These are phyloP conservation scores for Mactra quadrangularis DNA, from an alignment of 1,140 invertebrate genomes.

Conservation along the genomic window DNA sequence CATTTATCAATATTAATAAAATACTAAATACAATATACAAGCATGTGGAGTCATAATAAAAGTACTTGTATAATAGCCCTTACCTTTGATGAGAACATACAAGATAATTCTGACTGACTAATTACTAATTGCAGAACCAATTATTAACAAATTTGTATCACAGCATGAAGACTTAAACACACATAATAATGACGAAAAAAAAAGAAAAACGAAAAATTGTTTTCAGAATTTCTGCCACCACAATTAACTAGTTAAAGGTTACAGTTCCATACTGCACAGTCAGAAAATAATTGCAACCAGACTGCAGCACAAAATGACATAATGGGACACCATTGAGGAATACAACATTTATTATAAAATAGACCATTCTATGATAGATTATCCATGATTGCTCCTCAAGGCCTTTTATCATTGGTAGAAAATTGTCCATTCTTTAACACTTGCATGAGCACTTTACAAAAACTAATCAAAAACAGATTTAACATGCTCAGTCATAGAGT, in stretches of 20 bases:
- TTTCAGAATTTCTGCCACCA: not conserved
- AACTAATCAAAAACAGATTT: conserved; percentile 20
- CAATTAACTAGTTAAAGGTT: conserved; percentile 7
- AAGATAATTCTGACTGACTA: too few relatives aligned
- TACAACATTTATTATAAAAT: too few relatives aligned
- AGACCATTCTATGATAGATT: too few relatives aligned
- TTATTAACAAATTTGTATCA: not conserved
- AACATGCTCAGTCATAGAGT: conserved; percentile 14
- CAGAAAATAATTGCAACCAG: conserved; percentile 8
- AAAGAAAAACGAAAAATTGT: conserved; percentile 12
- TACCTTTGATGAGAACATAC: too few relatives aligned
- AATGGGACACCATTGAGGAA: conserved; percentile 17
- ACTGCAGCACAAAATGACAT: conserved; percentile 2
- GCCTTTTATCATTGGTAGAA: too few relatives aligned
- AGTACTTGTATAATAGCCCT: too few relatives aligned
- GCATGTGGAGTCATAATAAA: too few relatives aligned
- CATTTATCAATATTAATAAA: too few relatives aligned
- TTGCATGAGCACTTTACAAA: conserved; percentile 11
- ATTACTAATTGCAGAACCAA: too few relatives aligned
- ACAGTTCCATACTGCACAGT: not conserved
- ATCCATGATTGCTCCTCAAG: too few relatives aligned
- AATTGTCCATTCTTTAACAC: conserved; percentile 37
- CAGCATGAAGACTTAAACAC: not conserved
- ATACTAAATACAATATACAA: too few relatives aligned
- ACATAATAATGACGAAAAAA: not conserved